Conservation (phyloP, 2,888 invertebrate species). For the Trichogramma dendrolimi region DNA sequence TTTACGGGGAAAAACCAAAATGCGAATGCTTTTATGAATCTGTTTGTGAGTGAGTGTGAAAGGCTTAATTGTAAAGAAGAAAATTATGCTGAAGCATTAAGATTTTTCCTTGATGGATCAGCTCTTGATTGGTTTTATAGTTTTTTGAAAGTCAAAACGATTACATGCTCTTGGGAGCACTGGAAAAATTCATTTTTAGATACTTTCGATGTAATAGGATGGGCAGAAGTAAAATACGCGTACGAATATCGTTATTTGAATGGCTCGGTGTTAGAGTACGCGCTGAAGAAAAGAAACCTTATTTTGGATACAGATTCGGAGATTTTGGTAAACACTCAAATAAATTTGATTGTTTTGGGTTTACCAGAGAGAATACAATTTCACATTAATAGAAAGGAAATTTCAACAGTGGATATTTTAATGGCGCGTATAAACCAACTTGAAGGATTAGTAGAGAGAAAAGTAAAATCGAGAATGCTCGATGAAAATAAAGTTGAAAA, state of each 20-base stretch:
- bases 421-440: not conserved
- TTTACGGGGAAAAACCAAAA: constrained; percentile 23
- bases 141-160: not conserved
- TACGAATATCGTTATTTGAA: not conserved
- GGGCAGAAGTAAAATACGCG: too few species aligned
- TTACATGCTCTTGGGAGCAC: not conserved
- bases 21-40: not conserved
- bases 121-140: not conserved
- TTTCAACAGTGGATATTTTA: not conserved
- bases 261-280: not conserved
- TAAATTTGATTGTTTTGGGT: not conserved
- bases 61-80: not conserved
- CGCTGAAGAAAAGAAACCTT: not conserved
- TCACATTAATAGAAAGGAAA: too few species aligned
- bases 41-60: not conserved
- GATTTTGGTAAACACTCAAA: not conserved
- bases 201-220: too few species aligned
- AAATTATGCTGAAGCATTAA: not conserved
- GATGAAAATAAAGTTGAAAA: constrained; percentile 2
- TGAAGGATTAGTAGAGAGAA: not conserved
- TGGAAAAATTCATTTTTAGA: not conserved
- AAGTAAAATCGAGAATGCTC: not conserved
- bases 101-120: not conserved
- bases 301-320: not conserved
- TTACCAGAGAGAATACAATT: too few species aligned